A percentile compares a stretch with the other conserved stretches of the same genome.
phyloP scores from a whole-genome alignment of 2,113 vertebrate species.

The Rhinichthys klamathensis region DNA sequence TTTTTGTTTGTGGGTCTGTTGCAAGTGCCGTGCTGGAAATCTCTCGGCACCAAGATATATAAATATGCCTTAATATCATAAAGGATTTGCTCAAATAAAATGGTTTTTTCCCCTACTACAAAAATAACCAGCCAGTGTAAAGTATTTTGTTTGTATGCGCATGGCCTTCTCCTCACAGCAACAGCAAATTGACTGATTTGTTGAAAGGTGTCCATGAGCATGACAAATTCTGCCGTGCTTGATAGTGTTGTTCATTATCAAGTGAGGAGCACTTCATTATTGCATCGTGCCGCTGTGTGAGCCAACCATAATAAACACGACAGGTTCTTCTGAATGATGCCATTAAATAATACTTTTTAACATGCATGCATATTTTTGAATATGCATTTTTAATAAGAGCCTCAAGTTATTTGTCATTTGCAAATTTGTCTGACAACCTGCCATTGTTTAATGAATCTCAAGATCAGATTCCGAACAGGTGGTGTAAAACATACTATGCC shows the following conservation, averaged over 20 bases:
- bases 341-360: slow-evolving; percentile 21
- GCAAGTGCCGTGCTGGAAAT: slow-evolving; percentile 65
- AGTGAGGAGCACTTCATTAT: not conserved
- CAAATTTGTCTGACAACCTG: slow-evolving; percentile 1
- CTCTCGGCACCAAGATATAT: slow-evolving; percentile 40
- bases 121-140: not conserved
- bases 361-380: slow-evolving; percentile 9
- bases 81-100: not conserved
- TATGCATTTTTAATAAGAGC: slow-evolving; percentile 24
- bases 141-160: not conserved
- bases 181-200: not conserved
- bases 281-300: not conserved
- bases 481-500: slow-evolving; percentile 15
- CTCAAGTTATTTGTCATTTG: slow-evolving; percentile 24
- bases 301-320: not conserved
- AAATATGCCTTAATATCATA: not conserved
- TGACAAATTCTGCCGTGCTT: not conserved
- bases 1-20: slow-evolving; percentile 69
- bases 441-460: slow-evolving; percentile 26
- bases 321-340: not conserved
- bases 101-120: not conserved
- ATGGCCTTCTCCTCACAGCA: not conserved
- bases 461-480: not conserved
- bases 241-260: not conserved
- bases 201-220: not conserved